A percentile compares a stretch with the other conserved stretches of the same genome.
Conservation (phyloP, 2,888 invertebrate species). For the Ochlodes sylvanus region DNA sequence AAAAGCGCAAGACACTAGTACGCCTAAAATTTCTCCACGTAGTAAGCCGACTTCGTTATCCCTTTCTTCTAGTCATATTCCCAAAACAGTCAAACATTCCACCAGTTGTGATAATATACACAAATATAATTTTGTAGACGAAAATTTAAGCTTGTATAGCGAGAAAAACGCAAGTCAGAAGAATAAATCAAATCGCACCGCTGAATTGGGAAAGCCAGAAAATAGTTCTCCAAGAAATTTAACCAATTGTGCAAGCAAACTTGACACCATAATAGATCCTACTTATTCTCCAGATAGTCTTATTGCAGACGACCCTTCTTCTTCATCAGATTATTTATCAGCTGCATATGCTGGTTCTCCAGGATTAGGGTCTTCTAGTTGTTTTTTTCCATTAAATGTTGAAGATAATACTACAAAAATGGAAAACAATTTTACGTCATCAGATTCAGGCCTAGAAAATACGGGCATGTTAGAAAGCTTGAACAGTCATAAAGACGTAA, state of each 20-base stretch:
- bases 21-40: constrained; percentile 54
- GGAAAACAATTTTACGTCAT: constrained; percentile 71
- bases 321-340: constrained; percentile 76
- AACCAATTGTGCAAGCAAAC: constrained; percentile 39
- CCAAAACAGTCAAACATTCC: constrained; percentile 73
- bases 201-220: constrained; percentile 37
- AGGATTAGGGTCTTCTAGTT: constrained; percentile 55
- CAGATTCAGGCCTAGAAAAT: constrained; percentile 79
- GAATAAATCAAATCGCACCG: constrained; percentile 45
- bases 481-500: constrained; percentile 69
- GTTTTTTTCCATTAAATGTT: constrained; percentile 62
- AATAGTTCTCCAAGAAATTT: constrained; percentile 45
- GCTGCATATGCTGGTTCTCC: constrained; percentile 70
- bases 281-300: constrained; percentile 74
- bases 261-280: constrained; percentile 56
- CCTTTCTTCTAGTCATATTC: constrained; percentile 72
- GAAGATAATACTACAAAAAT: constrained; percentile 63
- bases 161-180: constrained; percentile 45
- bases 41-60: constrained; percentile 70
- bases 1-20: constrained; percentile 61
- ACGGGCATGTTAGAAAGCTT: constrained; percentile 70
- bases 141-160: constrained; percentile 45
- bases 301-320: constrained; percentile 71
- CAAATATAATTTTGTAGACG: constrained; percentile 54
- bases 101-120: constrained; percentile 70